Evolutionary conservation across 2,113 vertebrate genomes (phyloP), one percentile per base, ranked within the genome.

Genomic region (Pseudorectes ferrugineus): DNA sequence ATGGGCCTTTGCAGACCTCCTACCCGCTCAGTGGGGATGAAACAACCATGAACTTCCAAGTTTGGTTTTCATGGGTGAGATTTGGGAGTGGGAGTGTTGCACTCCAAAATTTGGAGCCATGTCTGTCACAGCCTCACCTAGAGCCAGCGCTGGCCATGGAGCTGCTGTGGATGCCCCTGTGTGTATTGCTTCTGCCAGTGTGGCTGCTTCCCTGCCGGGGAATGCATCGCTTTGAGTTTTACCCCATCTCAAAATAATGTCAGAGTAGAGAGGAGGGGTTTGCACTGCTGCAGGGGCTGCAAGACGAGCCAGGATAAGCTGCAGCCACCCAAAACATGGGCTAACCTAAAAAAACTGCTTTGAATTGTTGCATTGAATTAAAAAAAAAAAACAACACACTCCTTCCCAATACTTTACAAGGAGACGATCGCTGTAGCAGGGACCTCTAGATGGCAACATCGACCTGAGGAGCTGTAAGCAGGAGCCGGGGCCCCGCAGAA

Each of bases 371-470:
- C 9, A 18, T 0, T 16, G 59, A 55, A 51, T 62, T 54, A 1
- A 42, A 49, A 55, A 57, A 55, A 36, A 24, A 46, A 25, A 16
- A 6, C 2, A 28, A 25, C 40, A 40, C 11, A 11, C 33, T 52
- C 40, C 45, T 68, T 66, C 14, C 26, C 24, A 3, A 2, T 14
- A 14, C 33, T 67, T 71, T 13, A 46, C 24, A 22, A 88, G 19
- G 48, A 71, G 42, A 18, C 0, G 52, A 73, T 58, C 17, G 3
- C 26, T 45, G 72, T 73, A 71, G 48, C 48, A 43, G 42, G 85
- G 23, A n/a, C 95, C 96, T 92, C 96, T 97, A 97, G 97, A 59
- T 97, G 96, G 96, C 97, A 96, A 95, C 81, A 92, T 85, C 89
- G 75, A 88, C 90, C 86, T 33, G 94, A 73, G 29, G 54, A 94